These are phyloP conservation scores for Nothocercus nigrocapillus DNA, from an alignment of 2,113 vertebrate genomes.

Conservation along the genomic window DNA sequence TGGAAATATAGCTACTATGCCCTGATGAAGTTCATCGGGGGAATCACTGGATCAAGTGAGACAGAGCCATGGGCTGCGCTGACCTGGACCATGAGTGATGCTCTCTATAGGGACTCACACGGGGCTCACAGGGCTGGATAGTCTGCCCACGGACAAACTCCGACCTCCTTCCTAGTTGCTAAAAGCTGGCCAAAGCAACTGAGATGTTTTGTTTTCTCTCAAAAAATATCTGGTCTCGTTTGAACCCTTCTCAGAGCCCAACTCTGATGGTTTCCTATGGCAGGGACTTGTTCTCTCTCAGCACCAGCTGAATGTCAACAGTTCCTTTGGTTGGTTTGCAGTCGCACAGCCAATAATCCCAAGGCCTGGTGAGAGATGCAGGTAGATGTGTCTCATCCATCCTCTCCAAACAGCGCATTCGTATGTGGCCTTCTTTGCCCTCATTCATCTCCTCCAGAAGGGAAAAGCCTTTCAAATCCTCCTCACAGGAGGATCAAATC, in stretches of 20 bases:
- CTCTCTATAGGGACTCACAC: background rate
- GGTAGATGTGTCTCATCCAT: background rate
- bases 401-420: background rate
- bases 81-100: background rate
- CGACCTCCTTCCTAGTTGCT: background rate
- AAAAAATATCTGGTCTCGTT: background rate
- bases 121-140: background rate
- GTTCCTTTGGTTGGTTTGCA: background rate
- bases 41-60: background rate
- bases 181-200: background rate
- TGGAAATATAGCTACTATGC: background rate
- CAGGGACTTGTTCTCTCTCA: background rate
- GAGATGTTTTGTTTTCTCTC: background rate
- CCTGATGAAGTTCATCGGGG: background rate
- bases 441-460: background rate
- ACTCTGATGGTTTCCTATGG: background rate
- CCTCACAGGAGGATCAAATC: background rate
- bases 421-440: background rate
- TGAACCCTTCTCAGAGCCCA: accelerated
- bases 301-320: background rate
- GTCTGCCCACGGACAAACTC: background rate
- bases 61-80: background rate
- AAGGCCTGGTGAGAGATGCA: background rate
- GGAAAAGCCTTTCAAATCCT: background rate
- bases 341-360: background rate